phyloP scores from a whole-genome alignment of 2,113 vertebrate genomes.

The Addax nasomaculatus region DNA sequence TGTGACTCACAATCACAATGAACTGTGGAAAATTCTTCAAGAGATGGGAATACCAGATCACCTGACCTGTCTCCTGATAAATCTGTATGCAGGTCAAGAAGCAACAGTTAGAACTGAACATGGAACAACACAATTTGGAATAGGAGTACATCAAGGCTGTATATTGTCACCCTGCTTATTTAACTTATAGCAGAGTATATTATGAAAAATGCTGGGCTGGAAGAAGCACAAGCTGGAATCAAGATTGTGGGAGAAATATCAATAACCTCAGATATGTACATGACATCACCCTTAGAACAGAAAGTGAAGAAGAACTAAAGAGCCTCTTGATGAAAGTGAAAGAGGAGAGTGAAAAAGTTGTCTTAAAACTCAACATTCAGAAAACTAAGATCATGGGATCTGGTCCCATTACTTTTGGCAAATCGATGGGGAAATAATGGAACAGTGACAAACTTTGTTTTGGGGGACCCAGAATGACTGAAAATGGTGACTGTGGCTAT shows the following conservation, averaged over 20 bases:
- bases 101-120: not conserved
- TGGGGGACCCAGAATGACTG: not conserved
- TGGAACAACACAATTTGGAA: not conserved
- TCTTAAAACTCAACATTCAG: not conserved
- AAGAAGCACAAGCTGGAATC: not conserved
- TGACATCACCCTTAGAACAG: not conserved
- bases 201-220: not conserved
- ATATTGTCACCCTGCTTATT: not conserved
- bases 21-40: not conserved
- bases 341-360: not conserved
- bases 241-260: not conserved
- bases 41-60: not conserved
- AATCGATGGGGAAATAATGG: not conserved
- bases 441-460: not conserved
- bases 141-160: not conserved
- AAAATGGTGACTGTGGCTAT: not conserved
- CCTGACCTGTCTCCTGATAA: not conserved
- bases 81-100: not conserved
- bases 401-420: not conserved
- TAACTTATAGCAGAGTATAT: not conserved
- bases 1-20: not conserved
- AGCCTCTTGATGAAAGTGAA: not conserved
- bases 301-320: not conserved
- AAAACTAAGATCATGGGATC: not conserved
- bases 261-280: not conserved